Base-by-base conservation (phyloP, 64 coral and sea anemone genomes). In the Montipora foliosa region DNA sequence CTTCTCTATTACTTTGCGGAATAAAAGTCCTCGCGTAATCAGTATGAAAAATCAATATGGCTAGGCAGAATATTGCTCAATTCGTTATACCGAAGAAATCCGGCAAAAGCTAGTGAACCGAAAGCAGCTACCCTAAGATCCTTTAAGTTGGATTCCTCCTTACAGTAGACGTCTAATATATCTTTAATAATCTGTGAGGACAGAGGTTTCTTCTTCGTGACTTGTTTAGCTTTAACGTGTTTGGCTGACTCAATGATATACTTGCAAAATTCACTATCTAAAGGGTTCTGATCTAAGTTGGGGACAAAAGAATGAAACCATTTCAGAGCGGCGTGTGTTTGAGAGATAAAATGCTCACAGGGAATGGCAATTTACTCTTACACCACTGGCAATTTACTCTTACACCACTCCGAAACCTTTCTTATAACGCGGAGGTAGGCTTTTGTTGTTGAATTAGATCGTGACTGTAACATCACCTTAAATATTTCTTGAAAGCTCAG, bases 191-290 rank as follows among this genome's bases (percentile, higher is more conserved):
- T 87, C 57, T 93, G 55, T 4, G 82, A 25, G 52, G 73, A 50
- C 66, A 62, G 47, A 52, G 93, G 79, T 16, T 84, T 77, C 82
- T 88, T 93, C 50, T 79, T 88, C 53, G 45, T 57, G 37, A 69
- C 25, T 74, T 58, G 59, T 46, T 67, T 76, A 70, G 64, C 46
- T 15, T 71, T 86, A 44, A 14, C 17, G 37, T 83, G 79, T 67
- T 87, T 86, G 53, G 83, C 58, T 50, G 83, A 80, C 78, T 88
- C 74, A 45, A 88, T 67, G 14, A 88, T 80, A 74, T 88, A 88
- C 70, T 45, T 80, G 53, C 79, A 76, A 64, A 78, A 57, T 6
- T 57, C 53, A 57, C 53, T 57, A 57, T 57, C 11, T 11, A 3
- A 11, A 6, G 53, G 53, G 11, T 57, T 57, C 6, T 11, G 11